A percentile compares a stretch with the other conserved stretches of the same genome.
These are phyloP conservation scores for Drosophila sulfurigaster DNA, from an alignment of 1,140 invertebrate genomes.

Conservation along the genomic window DNA sequence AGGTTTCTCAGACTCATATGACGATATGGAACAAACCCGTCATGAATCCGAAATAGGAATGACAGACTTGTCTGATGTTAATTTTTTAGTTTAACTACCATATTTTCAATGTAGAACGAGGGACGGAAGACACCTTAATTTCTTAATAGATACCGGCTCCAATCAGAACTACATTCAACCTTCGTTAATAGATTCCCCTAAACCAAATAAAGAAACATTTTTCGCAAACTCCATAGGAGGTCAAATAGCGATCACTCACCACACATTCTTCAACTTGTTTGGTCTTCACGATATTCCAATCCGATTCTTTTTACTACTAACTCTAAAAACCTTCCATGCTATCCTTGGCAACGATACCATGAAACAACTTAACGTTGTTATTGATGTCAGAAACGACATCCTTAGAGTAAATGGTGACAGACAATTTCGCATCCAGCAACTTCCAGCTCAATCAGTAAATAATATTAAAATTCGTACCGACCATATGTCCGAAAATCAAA, in stretches of 20 bases:
- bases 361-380: slow-evolving; percentile 1
- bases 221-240: slow-evolving; percentile 8
- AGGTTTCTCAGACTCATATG: background rate
- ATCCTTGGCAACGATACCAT: slow-evolving; percentile 3
- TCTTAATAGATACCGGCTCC: slow-evolving; percentile 13
- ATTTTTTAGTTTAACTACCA: slow-evolving; percentile 14
- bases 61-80: slow-evolving; percentile 5
- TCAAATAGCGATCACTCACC: background rate
- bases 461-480: background rate
- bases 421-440: background rate
- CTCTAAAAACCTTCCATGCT: slow-evolving; percentile 2
- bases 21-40: background rate
- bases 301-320: background rate
- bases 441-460: background rate
- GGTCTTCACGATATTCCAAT: background rate
- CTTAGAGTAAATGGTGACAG: background rate
- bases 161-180: slow-evolving; percentile 13
- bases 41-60: background rate
- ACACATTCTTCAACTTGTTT: background rate
- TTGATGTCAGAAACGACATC: slow-evolving; percentile 2
- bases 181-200: background rate
- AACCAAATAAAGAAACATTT: slow-evolving; percentile 5
- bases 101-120: background rate
- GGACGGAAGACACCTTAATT: background rate
- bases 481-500: background rate